Base-by-base conservation (phyloP, 2,113 vertebrate species). In the Bufo bufo region DNA sequence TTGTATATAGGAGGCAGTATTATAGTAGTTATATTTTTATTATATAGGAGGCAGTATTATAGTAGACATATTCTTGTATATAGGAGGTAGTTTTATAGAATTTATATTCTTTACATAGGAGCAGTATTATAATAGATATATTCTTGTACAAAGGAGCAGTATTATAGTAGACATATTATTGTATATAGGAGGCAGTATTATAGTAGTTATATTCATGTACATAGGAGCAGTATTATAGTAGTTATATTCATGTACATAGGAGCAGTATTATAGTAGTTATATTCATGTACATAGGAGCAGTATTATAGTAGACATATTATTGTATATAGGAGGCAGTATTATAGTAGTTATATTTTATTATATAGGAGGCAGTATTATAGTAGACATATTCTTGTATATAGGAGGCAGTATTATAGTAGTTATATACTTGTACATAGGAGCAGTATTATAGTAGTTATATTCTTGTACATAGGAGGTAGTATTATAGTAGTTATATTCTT, bases 1-100 rank as follows among this genome's bases (percentile, higher is more conserved):
- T 65, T 65, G 61, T 65, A 65, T 10, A 33, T 69, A 69, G 23
- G 66, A 10, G 23, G n/a, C 23, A 71, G 66, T 33, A 71, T 71
- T 33, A 71, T 71, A 69, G n/a, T 23, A 69, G 65, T 69, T 69
- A 12, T 69, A 33, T 69, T 69, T 10, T 33, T 69, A 9, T n/a
- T 69, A 23, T 2, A 23, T 23, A 69, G n/a, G 20, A 12, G 65
- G 65, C 65, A 12, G 65, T 33, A 33, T 33, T 69, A 33, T 69
- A 69, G 65, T 33, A 74, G 71, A 16, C 47, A 74, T 74, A 74
- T 74, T 74, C 43, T 47, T 74, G 71, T 74, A 74, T 13, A 74
- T 74, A 74, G 71, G 71, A 5, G 33, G 66, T 23, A 71, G 66
- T 71, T 43, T 71, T 71, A 71, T 71, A 43, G 66, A 23, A 66